A percentile compares a stretch with the other conserved stretches of the same genome.
Conservation (phyloP, 2,797 vertebrate genomes). For the Bradypodion ventrale region DNA sequence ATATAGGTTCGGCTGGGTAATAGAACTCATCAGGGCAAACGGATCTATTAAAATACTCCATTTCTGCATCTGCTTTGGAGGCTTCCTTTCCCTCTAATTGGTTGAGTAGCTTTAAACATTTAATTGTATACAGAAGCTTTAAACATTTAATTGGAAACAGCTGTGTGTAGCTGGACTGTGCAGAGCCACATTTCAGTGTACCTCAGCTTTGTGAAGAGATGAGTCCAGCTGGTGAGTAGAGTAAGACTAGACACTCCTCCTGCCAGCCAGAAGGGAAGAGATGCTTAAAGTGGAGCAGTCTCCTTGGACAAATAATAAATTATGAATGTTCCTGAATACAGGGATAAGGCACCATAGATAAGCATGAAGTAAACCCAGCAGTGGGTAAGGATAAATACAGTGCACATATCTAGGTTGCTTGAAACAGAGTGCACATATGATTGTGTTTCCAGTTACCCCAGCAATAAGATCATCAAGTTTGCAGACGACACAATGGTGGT, state of each 20-base stretch:
- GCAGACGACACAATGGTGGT: too few species aligned
- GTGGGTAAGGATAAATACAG: not conserved
- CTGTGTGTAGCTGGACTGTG: slow-evolving; percentile 23
- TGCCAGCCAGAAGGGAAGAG: slow-evolving; percentile 14
- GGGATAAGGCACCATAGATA: not conserved
- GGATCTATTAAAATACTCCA: slow-evolving; percentile 15
- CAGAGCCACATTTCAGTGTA: not conserved
- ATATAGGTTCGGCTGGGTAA: slow-evolving; percentile 23
- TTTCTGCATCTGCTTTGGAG: slow-evolving; percentile 35
- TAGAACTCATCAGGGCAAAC: slow-evolving; percentile 20
- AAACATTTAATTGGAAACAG: slow-evolving; percentile 46
- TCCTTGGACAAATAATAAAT: slow-evolving; percentile 13
- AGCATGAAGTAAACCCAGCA: not conserved
- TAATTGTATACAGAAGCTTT: slow-evolving; percentile 45
- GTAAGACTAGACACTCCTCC: slow-evolving; percentile 4
- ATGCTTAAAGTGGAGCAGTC: slow-evolving; percentile 14
- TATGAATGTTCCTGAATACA: slow-evolving; percentile 7
- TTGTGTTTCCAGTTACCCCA: too few species aligned
- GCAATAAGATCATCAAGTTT: too few species aligned
- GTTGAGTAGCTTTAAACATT: slow-evolving; percentile 38
- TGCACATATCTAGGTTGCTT: not conserved
- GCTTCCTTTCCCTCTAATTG: slow-evolving; percentile 20
- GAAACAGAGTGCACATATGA: too few species aligned
- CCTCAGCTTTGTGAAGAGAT: slow-evolving; percentile 20
- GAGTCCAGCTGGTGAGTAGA: slow-evolving; percentile 27